Evolutionary conservation across 1,140 invertebrate species (phyloP), one percentile per base, ranked within the genome.

Genomic region (Wiebesia pumilae): DNA sequence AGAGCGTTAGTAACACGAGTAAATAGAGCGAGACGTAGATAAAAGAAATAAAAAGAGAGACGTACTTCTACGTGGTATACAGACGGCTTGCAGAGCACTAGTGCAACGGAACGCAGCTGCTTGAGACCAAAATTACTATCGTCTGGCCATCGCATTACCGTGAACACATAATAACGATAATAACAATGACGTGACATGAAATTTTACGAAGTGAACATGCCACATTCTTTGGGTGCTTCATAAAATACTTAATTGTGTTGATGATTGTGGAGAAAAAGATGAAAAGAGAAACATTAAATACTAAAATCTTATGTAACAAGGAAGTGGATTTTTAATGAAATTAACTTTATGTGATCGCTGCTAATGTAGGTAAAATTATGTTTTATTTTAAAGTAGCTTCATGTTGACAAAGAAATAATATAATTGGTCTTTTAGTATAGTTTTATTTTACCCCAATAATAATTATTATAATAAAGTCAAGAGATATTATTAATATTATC

Each of bases 101-200:
- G 30, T 65, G 54, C 81, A 58, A 24, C 75, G 86, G 88, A 88
- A 88, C 83, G 89, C 88, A 89, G 89, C 89, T 90, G 89, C 88
- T 84, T 83, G 86, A 88, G 30, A 30, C 43, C 65, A 27, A 83
- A 87, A 87, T 87, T 87, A 87, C 82, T 84, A 84, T 83, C 71
- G 43, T 83, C 73, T 78, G 19, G 58, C 67, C 81, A 78, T 79
- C 58, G 30, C 27, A 88, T 90, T 90, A 87, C 35, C 84, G 38
- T 54, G 69, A 89, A 69, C 71, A 86, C 90, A 91, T 91, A 91
- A 91, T 91, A 91, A 89, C 88, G 89, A 88, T 91, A 90, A 90
- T 91, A 90, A 90, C 88, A 90, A 90, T 89, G 87, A 90, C 89
- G 86, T 88, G 88, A 89, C 85, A 87, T 88, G 85, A 87, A 90